Evolutionary conservation across 2,797 vertebrate genomes (phyloP), one percentile per base, ranked within the genome.

Genomic region (Typhlichthys subterraneus): DNA sequence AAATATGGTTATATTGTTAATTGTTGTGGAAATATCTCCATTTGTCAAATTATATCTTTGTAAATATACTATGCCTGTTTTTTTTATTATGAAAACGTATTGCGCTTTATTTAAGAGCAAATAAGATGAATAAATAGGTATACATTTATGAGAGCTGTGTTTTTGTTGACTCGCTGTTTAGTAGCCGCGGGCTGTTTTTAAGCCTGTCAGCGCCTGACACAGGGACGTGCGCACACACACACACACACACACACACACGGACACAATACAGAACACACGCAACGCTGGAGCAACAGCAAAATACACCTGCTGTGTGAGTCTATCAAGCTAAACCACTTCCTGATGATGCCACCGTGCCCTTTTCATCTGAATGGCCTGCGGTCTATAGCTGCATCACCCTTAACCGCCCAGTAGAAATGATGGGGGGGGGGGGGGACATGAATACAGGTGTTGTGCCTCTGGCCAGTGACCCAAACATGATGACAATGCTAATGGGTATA

Each of bases 71-170:
- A 73, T 72, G 60, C 19, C 17, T 50, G 47, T 51, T 59, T 17
- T 70, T 63, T 57, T 63, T 68, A 63, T 61, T 59, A 14, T 5
- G 10, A 69, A 79, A 29, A 29, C 4, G 23, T 68, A 63, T 61
- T 59, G 13, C 4, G 10, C 83, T 81, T 85, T 91, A 92, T 92
- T 91, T 91, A 92, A 88, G 86, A 59, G 79, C 64, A 80, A 85
- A 79, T 82, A 76, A 79, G 81, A 70, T 72, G 17, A 87, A 88
- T 88, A 85, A 88, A 88, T 62, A 66, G 61, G 73, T 45, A 31
- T 67, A 62, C 48, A 69, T 88, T 85, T 88, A 71, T 83, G 73
- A 80, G 59, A 76, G 50, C 47, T 5, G 2, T 10, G 46, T 52
- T 52, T 66, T 69, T 70, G 73, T 66, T 68, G 54, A 42, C 51